Evolutionary conservation across 2,888 invertebrate genomes (phyloP).

Genomic region (Pseudococcus viburni): DNA sequence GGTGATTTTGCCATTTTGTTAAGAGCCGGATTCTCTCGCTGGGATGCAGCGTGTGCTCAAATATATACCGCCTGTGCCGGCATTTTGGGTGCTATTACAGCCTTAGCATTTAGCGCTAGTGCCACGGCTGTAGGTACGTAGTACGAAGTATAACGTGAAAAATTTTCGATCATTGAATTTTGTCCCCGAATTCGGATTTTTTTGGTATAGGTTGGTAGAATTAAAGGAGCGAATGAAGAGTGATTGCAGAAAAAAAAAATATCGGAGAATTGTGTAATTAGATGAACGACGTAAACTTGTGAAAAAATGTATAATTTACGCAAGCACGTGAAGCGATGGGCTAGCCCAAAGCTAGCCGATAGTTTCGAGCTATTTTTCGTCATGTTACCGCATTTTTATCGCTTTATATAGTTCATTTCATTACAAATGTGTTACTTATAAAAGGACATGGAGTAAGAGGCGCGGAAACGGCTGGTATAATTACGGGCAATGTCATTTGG

Average conservation of each 20-base stretch:
- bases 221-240: too few relatives aligned
- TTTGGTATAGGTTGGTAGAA: too few relatives aligned
- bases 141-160: neutral
- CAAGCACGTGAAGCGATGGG: neutral
- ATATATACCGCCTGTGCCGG: conserved; percentile 91
- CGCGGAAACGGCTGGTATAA: neutral
- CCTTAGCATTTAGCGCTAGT: conserved; percentile 87
- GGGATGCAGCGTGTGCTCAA: conserved; percentile 96
- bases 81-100: conserved; percentile 88
- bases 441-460: neutral
- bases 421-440: neutral
- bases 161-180: neutral
- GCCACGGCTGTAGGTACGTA: conserved; percentile 81
- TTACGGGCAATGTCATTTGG: neutral
- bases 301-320: neutral
- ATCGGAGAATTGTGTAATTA: neutral
- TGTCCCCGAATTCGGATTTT: neutral
- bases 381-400: neutral
- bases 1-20: conserved; percentile 98
- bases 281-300: neutral
- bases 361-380: neutral
- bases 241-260: neutral
- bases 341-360: neutral
- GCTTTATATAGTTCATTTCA: neutral
- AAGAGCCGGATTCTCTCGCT: conserved; percentile 90